Percentiles rank a stretch among this genome's conserved stretches.
Evolutionary conservation across 2,113 vertebrate genomes (phyloP).

Genomic region (Fulica atra): DNA sequence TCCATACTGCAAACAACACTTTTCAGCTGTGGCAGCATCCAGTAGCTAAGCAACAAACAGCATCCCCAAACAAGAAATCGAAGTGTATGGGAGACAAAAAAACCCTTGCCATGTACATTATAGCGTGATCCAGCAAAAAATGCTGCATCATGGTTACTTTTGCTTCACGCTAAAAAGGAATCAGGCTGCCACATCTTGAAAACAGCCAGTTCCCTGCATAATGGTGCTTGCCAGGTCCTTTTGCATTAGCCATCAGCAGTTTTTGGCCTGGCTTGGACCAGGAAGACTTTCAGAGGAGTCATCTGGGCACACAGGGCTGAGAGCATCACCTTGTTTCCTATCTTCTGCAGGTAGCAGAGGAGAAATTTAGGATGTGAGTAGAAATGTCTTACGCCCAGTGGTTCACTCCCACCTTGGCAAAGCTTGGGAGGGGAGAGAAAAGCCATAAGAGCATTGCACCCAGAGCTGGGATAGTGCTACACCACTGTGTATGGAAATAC

Average conservation of each 20-base stretch:
- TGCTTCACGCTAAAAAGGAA: neutral
- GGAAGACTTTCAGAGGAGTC: neutral
- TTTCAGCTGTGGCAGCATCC: constrained; percentile 1
- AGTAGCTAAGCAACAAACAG: constrained; percentile 65
- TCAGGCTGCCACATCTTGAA: neutral
- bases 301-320: neutral
- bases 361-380: neutral
- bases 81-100: constrained; percentile 22
- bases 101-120: neutral
- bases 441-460: neutral
- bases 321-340: neutral
- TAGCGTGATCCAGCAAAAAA: constrained; percentile 39
- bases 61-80: constrained; percentile 59
- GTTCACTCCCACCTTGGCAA: neutral
- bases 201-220: neutral
- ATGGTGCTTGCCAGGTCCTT: neutral
- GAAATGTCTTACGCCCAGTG: neutral
- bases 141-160: neutral
- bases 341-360: neutral
- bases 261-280: neutral
- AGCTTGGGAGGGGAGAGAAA: neutral
- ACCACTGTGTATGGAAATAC: neutral
- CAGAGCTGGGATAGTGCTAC: neutral
- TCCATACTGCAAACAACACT: neutral
- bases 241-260: neutral